Evolutionary conservation across 2,113 vertebrate species (phyloP), one percentile per base, ranked within the genome.

Genomic region (Grammomys surdaster): DNA sequence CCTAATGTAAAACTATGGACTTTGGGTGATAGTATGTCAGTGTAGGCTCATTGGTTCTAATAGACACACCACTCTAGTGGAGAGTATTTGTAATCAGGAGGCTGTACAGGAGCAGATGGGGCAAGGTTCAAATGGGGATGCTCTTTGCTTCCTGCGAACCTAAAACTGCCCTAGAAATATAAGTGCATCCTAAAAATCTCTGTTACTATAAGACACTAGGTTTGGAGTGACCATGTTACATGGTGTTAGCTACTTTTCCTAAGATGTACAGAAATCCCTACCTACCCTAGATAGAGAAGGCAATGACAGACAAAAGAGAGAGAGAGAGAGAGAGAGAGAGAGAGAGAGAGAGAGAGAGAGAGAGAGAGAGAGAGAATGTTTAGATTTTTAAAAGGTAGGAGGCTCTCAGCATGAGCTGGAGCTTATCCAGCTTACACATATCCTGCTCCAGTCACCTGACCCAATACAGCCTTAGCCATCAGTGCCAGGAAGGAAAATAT

Each of bases 131-230:
- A 5, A 12, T 11, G 28, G 8, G 5, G 89, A 76, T 48, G 70
- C 80, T 89, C 33, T 90, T 31, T 46, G 54, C 7, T 58, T 31
- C 43, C 36, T 88, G 8, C 77, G 28, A 88, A 63, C 48, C 77
- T 93, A 95, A 88, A 90, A 63, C 51, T 58, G 4, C 31, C 90
- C 88, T 93, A 28, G 69, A 91, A 72, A 78, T 40, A 28, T 78
- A 86, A 75, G 28, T 85, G 5, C 28, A 69, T 17, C 72, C 46
- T 92, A 87, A 90, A 90, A 67, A 78, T 78, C 60, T 58, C 28
- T 43, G 70, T n/a, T 69, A 70, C 81, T 73, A 19, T 54, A 88
- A 87, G 80, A 43, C 36, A 91, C 24, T 91, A 48, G 9, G 2
- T 95, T 91, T 93, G 76, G 28, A 9, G 19, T 75, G 43, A 58